Evolutionary conservation across 2,888 invertebrate species (phyloP).

Genomic region (Drosophila greeni): DNA sequence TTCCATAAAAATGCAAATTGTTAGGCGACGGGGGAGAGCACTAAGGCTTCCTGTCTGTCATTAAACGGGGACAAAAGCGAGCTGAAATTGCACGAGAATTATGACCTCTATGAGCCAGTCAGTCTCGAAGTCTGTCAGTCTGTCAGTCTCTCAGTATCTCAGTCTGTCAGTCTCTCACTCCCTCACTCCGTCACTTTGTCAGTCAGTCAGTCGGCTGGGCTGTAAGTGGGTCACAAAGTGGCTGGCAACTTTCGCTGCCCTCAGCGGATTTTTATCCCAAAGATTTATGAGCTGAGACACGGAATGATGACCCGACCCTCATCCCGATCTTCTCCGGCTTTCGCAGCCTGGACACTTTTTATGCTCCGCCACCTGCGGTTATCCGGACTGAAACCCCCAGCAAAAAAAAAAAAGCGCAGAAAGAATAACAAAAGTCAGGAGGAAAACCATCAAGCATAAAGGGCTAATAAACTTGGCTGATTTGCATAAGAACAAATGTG

Average conservation of each 20-base stretch:
- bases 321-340: constrained; percentile 37
- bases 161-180: no score
- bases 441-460: constrained; percentile 45
- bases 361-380: constrained; percentile 70
- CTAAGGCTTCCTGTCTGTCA: constrained; percentile 53
- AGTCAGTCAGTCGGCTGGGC: constrained; percentile 5
- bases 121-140: constrained; percentile 1
- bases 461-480: constrained; percentile 71
- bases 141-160: no score
- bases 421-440: constrained; percentile 17
- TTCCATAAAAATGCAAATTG: constrained; percentile 71
- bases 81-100: constrained; percentile 64
- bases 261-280: constrained; percentile 61
- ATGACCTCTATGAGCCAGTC: constrained; percentile 66
- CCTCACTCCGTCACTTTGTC: no score
- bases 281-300: constrained; percentile 72
- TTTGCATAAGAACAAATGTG: constrained; percentile 65
- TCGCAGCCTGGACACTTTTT: constrained; percentile 67
- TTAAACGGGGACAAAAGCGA: constrained; percentile 43
- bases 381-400: constrained; percentile 26
- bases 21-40: constrained; percentile 33
- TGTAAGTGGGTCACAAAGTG: constrained; percentile 44
- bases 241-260: constrained; percentile 41
- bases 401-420: background rate
- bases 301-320: constrained; percentile 68